These are phyloP conservation scores for Sphaeramia orbicularis DNA, from an alignment of 2,797 vertebrate species.

Conservation along the genomic window DNA sequence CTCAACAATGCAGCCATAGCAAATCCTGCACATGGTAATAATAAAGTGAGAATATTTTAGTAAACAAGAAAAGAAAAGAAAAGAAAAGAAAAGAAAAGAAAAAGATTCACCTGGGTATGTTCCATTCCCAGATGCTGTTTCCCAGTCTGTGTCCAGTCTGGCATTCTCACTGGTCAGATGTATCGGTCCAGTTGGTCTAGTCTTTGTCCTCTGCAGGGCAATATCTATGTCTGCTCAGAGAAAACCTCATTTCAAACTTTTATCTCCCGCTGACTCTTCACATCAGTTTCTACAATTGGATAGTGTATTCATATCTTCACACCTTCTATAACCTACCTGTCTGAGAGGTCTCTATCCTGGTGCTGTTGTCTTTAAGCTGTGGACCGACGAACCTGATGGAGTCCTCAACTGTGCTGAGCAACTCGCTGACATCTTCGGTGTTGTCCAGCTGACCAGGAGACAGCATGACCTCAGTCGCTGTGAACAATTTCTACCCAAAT, in stretches of 20 bases:
- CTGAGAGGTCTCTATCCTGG: conserved; percentile 51
- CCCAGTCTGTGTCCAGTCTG: conserved; percentile 77
- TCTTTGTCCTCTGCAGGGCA: conserved; percentile 59
- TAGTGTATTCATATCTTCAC: too few relatives aligned
- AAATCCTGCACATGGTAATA: conserved; percentile 57
- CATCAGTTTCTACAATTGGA: background rate
- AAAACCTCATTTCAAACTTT: conserved; percentile 5
- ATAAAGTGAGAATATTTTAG: background rate
- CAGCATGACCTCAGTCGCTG: conserved; percentile 41
- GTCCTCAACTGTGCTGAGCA: conserved; percentile 71
- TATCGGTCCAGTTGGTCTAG: conserved; percentile 72
- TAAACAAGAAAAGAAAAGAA: conserved; percentile 1
- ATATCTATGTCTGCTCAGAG: conserved; percentile 69
- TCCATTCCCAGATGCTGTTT: conserved; percentile 68
- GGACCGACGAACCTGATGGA: conserved; percentile 74
- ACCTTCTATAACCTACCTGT: conserved; percentile 53
- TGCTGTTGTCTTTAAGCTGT: conserved; percentile 66
- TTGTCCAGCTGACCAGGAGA: conserved; percentile 17
- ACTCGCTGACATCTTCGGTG: conserved; percentile 38
- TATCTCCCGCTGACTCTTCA: background rate
- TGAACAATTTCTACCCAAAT: conserved; percentile 67
- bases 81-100: background rate
- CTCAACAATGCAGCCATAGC: conserved; percentile 73
- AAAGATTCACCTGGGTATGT: background rate
- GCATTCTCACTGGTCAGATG: conserved; percentile 67